Evolutionary conservation across 2,888 invertebrate genomes (phyloP).

Genomic region (Oegoconia quadripuncta): DNA sequence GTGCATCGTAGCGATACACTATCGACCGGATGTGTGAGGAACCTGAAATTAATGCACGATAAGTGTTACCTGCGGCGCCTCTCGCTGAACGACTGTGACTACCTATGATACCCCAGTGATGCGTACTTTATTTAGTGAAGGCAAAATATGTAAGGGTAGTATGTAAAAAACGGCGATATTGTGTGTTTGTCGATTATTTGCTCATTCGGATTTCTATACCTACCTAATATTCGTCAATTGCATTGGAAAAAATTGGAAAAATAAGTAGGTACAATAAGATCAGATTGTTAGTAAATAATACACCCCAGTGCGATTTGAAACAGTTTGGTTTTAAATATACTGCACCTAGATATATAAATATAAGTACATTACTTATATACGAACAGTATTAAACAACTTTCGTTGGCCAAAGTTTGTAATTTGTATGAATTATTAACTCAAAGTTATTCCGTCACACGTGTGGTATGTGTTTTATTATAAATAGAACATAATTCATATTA

Average conservation of each 20-base stretch:
- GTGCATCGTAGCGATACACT: no score
- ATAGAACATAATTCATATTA: slow-evolving; percentile 18
- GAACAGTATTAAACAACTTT: slow-evolving; percentile 9
- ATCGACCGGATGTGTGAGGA: no score
- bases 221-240: slow-evolving; percentile 37
- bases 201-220: slow-evolving; percentile 15
- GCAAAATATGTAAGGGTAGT: background rate
- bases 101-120: slow-evolving; percentile 2
- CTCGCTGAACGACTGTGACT: slow-evolving; percentile 25
- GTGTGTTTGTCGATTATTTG: slow-evolving; percentile 12
- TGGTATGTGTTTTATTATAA: slow-evolving; percentile 24
- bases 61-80: background rate
- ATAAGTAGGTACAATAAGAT: slow-evolving; percentile 15
- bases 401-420: no score
- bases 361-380: slow-evolving; percentile 14
- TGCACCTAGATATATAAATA: slow-evolving; percentile 14
- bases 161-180: slow-evolving; percentile 1
- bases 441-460: slow-evolving; percentile 34
- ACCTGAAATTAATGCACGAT: background rate
- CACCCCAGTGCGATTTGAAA: background rate
- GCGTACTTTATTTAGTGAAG: slow-evolving; percentile 1
- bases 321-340: background rate
- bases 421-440: slow-evolving; percentile 25
- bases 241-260: slow-evolving; percentile 21
- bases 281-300: slow-evolving; percentile 26